Percentiles rank a stretch among this genome's conserved stretches.
phyloP scores from a whole-genome alignment of 1,140 invertebrate genomes.

The Drosophila watanabei region DNA sequence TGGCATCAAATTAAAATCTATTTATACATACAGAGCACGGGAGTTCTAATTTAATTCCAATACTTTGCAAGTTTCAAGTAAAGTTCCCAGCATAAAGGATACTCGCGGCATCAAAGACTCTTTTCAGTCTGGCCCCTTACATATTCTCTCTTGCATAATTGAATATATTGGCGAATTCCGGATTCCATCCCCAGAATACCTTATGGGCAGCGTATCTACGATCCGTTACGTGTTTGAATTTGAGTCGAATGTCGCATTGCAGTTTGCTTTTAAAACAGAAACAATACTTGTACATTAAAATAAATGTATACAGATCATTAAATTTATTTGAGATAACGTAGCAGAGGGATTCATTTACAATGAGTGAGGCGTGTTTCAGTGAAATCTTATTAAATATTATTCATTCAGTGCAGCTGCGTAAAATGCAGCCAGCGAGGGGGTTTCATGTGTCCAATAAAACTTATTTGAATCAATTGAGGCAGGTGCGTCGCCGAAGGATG shows the following conservation, averaged over 20 bases:
- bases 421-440: constrained; percentile 16
- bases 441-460: not conserved
- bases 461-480: constrained; percentile 21
- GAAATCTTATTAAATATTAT: not conserved
- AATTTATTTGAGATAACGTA: constrained; percentile 1
- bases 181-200: not conserved
- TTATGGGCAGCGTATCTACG: too few relatives aligned
- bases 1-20: constrained; percentile 71
- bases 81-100: not conserved
- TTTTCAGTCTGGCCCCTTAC: not conserved
- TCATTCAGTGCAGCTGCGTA: not conserved
- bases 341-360: constrained; percentile 46
- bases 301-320: constrained; percentile 2
- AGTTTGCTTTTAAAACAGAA: not conserved
- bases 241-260: not conserved
- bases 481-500: constrained; percentile 51
- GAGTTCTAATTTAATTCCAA: not conserved
- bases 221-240: not conserved
- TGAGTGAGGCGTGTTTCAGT: not conserved
- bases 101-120: not conserved
- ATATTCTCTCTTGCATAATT: not conserved
- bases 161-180: too few relatives aligned
- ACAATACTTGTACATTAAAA: not conserved
- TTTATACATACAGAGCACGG: constrained; percentile 42
- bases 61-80: not conserved